These are phyloP conservation scores for Gallinago paraguaiae DNA, from an alignment of 2,113 vertebrate genomes.

Conservation along the genomic window DNA sequence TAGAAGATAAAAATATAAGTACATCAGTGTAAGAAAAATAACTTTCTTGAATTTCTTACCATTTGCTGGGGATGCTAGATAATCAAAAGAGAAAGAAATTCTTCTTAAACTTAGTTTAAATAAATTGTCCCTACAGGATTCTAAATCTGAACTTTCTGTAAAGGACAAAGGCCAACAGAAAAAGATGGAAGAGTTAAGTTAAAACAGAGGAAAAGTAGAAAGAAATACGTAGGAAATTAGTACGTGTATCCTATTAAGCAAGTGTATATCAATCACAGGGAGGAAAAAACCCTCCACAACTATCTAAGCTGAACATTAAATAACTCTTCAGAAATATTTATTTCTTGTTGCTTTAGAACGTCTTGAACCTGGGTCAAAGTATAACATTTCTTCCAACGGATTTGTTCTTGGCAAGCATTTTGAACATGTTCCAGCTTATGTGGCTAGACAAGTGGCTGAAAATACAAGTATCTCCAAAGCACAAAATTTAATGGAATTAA, in stretches of 20 bases:
- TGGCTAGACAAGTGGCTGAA: slow-evolving; percentile 51
- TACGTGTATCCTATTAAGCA: not conserved
- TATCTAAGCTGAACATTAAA: not conserved
- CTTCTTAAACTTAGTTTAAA: not conserved
- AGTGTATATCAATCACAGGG: not conserved
- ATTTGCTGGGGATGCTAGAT: not conserved
- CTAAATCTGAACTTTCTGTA: not conserved
- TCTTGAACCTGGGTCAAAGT: slow-evolving; percentile 55
- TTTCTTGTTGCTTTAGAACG: slow-evolving; percentile 49
- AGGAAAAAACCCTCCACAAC: not conserved
- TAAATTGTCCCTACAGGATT: not conserved
- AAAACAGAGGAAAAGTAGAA: slow-evolving; percentile 6
- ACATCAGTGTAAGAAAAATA: not conserved
- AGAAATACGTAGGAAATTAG: not conserved
- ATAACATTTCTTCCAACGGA: slow-evolving; percentile 54
- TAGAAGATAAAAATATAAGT: not conserved
- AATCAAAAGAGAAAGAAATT: not conserved
- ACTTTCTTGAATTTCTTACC: not conserved
- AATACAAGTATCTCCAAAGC: slow-evolving; percentile 20
- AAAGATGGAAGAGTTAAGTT: not conserved
- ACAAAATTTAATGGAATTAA: slow-evolving; percentile 17
- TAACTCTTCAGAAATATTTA: slow-evolving; percentile 46
- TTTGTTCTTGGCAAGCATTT: slow-evolving; percentile 61
- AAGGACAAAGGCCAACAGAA: not conserved
- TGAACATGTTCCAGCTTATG: slow-evolving; percentile 36